These are phyloP conservation scores for Heteractis magnifica DNA, from an alignment of 92 coral and sea anemone genomes.

Conservation along the genomic window DNA sequence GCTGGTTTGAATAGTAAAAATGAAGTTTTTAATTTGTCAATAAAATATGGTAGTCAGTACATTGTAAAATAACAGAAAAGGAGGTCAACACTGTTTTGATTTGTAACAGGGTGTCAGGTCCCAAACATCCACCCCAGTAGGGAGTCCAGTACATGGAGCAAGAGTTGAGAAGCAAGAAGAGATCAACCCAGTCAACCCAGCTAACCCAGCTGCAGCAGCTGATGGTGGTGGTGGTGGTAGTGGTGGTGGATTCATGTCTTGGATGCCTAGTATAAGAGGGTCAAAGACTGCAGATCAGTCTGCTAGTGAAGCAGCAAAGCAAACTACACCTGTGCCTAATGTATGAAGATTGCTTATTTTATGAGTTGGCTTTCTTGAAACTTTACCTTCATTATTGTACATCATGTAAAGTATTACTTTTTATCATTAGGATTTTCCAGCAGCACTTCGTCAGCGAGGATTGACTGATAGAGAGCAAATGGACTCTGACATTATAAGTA, in stretches of 20 bases:
- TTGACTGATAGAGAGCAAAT: conserved; percentile 94
- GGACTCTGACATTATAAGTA: conserved; percentile 93
- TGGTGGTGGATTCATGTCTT: conserved; percentile 86
- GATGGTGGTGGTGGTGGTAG: conserved; percentile 17
- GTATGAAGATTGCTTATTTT: conserved; percentile 21
- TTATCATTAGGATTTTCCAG: conserved; percentile 60
- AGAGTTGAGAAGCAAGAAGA: conserved; percentile 30
- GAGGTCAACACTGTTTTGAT: not conserved
- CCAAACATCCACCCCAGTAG: conserved; percentile 78
- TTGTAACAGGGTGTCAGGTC: conserved; percentile 65
- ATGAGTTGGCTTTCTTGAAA: not conserved
- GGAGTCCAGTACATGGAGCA: conserved; percentile 69
- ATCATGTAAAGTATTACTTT: not conserved
- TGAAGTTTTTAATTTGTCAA: too few relatives aligned
- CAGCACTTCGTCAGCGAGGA: conserved; percentile 76
- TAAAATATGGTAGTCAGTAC: too few relatives aligned
- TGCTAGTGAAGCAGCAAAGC: conserved; percentile 50
- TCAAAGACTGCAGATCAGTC: conserved; percentile 37
- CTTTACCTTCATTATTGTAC: too few relatives aligned
- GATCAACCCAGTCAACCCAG: conserved; percentile 26
- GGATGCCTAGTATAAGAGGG: conserved; percentile 81
- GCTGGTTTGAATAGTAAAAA: too few relatives aligned
- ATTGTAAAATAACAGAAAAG: too few relatives aligned
- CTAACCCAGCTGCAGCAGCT: not conserved
- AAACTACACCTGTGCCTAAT: conserved; percentile 25